Base-by-base conservation (phyloP, 64 coral and sea anemone genomes). In the Cladopsammia gracilis region DNA sequence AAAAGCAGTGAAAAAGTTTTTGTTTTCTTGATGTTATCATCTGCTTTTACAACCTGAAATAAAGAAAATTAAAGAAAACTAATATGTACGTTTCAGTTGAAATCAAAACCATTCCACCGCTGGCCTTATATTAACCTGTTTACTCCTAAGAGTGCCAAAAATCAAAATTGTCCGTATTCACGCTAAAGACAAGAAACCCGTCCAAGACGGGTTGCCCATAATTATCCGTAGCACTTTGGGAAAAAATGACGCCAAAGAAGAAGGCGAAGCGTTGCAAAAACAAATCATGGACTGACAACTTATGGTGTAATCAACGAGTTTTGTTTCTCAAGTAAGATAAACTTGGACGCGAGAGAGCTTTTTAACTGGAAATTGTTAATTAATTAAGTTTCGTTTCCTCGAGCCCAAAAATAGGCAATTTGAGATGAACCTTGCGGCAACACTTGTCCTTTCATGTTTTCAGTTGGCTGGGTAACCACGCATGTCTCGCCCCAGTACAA, bases 231-330 rank as follows among this genome's bases (percentile, higher is more conserved):
- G 70, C 70, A 72, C 70, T 72, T 72, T 13, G 26, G 70, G 70
- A 72, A 72, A 72, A 70, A 72, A 72, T 72, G 70, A 7, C 70
- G 3, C 70, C 25, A 4, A 72, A 72, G 25, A 72, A 72, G 70
- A 72, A 72, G 70, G 70, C 45, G 70, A 44, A 72, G 70, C 70
- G 11, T 72, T 72, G 25, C 45, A 72, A 72, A 46, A 72, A 72
- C 70, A 72, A 72, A 72, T 12, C 70, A 9, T 72, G 25, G 42
- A 45, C 70, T 72, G 11, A 47, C 70, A 72, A 72, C 70, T 65
- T 0, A 16, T 65, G 14, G 62, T 65, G 62, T 0, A 65, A 65
- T n/a, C 20, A 65, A 20, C 20, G 62, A 65, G 6, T n/a, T 65
- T n/a, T 65, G 62, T 14, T 65, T 65, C 6, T 65, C 62, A 65